Evolutionary conservation across 2,888 invertebrate species (phyloP), one percentile per base, ranked within the genome.

Genomic region (Drosophila hawaiiensis): DNA sequence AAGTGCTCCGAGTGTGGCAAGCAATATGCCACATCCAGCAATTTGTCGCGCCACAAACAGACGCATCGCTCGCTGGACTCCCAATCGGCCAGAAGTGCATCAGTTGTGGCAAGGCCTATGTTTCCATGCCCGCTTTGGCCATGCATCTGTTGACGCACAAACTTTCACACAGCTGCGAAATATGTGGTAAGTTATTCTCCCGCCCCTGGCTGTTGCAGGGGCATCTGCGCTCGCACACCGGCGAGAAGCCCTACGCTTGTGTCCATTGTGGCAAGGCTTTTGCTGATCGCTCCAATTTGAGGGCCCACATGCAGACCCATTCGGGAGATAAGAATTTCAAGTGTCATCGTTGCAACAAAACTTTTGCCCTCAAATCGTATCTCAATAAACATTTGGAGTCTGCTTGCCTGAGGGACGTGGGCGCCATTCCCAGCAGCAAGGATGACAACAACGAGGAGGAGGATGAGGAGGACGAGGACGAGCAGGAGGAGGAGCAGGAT

Each of bases 261-360:
- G 97, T 96, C 25, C 96, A 97, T 91, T 99, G 99, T 93, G 97
- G 97, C 79, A 98, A 98, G 93, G 97, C 98, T 2, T 99, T 99
- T 93, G 98, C 98, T 16, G 98, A 99, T 94, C 95, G 98, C 63
- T 98, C 97, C 74, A 99, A 99, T 94, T 94, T 99, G 65, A 95
- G 98, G 35, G 98, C 98, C 0, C 99, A 99, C 94, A 97, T 98
- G 96, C 98, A 98, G 94, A 99, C 98, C 6, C 99, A 99, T 93
- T 97, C 98, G 43, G 95, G 96, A 47, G 97, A 97, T 92, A 98
- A 98, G 94, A 97, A 97, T 93, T 97, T 96, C 94, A 96, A 96
- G 92, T 99, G 99, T 93, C 94, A 95, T 81, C 95, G 96, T 77
- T 99, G 99, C 94, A 95, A 96, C 92, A 98, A 98, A 94, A 96